Evolutionary conservation across 2,888 invertebrate species (phyloP).

Genomic region (Lycophotia porphyrea): DNA sequence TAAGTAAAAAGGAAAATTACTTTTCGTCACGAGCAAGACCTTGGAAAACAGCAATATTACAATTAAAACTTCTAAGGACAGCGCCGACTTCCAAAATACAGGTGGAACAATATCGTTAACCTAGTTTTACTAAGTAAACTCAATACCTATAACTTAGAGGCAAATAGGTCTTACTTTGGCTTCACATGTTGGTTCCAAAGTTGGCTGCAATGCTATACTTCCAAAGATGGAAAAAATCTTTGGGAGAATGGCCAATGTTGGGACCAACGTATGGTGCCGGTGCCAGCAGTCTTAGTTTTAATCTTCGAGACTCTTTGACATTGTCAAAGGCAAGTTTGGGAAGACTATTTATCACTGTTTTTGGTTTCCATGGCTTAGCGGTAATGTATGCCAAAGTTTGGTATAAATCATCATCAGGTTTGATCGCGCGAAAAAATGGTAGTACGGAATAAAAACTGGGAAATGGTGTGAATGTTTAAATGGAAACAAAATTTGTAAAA

Average conservation of each 20-base stretch:
- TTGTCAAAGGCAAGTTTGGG: slow-evolving; percentile 55
- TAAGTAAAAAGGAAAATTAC: slow-evolving; percentile 15
- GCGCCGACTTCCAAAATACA: slow-evolving; percentile 48
- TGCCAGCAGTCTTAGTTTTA: slow-evolving; percentile 12
- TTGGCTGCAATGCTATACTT: neutral
- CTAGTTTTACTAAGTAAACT: slow-evolving; percentile 49
- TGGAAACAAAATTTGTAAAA: neutral
- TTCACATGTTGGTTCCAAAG: slow-evolving; percentile 1
- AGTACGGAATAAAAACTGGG: slow-evolving; percentile 1
- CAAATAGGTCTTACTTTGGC: slow-evolving; percentile 36
- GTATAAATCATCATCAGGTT: slow-evolving; percentile 69
- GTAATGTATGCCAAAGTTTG: slow-evolving; percentile 71
- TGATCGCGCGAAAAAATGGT: slow-evolving; percentile 52
- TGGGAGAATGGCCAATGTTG: neutral
- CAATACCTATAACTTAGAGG: slow-evolving; percentile 42
- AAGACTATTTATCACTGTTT: slow-evolving; percentile 60
- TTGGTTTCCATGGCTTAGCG: slow-evolving; percentile 62
- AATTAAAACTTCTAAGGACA: slow-evolving; percentile 61
- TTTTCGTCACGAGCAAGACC: neutral
- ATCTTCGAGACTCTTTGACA: slow-evolving; percentile 49
- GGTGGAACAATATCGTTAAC: slow-evolving; percentile 51
- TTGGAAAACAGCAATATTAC: slow-evolving; percentile 49
- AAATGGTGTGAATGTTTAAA: neutral
- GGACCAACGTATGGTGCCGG: neutral
- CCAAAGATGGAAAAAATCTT: neutral